Evolutionary conservation across 2,888 invertebrate genomes (phyloP), one percentile per base, ranked within the genome.

Genomic region (Plutella xylostella): DNA sequence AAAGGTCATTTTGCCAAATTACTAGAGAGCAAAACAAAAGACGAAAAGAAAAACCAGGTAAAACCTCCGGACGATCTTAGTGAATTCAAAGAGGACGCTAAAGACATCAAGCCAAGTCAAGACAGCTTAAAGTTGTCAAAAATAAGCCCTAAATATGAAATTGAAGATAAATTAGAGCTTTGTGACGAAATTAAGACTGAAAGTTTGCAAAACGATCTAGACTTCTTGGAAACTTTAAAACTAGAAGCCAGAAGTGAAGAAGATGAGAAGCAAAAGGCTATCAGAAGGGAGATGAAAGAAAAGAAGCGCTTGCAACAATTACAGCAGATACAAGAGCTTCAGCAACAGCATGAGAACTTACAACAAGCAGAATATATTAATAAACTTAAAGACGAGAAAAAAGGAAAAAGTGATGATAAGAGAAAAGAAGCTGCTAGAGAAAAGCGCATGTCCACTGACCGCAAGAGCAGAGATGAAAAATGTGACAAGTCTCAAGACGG

Each of bases 21-120:
- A 43, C 73, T 87, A 50, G 88, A 88, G 63, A 86, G 86, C 52
- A 88, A 87, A 72, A 83, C 85, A 46, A 84, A 85, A 63, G 86
- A 87, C 52, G 87, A 88, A 45, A 87, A 87, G 65, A 85, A 86
- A 57, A 86, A 80, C 60, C 78, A 72, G 59, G 80, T 85, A 12
- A 80, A 83, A 61, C 71, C 85, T 43, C 73, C 71, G 9, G 78
- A 84, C 54, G 79, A 84, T 20, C 61, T 72, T 53, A 57, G 57
- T 34, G 85, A 80, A 46, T 61, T 57, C 45, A 80, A 71, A 60
- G 70, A 71, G 39, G 68, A 63, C 35, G 45, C 40, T n/a, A 72
- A 65, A 54, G 72, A 75, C 17, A 47, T 42, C 12, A 61, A 61
- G 48, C 45, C 30, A 19, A n/a, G n/a, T n/a, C 20, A 37, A 5